phyloP scores from a whole-genome alignment of 2,113 vertebrate species.

The Oostethus manadensis region DNA sequence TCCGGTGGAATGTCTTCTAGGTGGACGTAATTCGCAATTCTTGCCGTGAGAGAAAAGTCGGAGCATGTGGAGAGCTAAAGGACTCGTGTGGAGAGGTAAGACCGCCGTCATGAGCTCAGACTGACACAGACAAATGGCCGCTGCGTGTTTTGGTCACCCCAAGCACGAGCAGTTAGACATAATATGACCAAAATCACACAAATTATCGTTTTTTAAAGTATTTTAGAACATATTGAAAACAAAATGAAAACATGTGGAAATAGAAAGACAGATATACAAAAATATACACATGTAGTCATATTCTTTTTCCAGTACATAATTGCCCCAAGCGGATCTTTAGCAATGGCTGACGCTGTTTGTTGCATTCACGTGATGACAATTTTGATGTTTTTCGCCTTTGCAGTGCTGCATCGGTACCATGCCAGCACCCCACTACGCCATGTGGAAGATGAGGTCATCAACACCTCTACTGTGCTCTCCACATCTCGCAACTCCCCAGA shows the following conservation, averaged over 20 bases:
- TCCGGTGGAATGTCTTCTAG: background rate
- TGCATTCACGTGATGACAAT: background rate
- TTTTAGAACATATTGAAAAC: too few relatives aligned
- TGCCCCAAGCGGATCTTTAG: background rate
- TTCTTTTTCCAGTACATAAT: background rate
- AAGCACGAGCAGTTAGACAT: background rate
- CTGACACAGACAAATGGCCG: background rate
- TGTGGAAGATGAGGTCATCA: conserved; percentile 74
- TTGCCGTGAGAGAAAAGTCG: background rate
- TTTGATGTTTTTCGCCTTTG: background rate
- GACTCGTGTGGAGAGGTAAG: conserved; percentile 70
- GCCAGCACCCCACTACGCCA: conserved; percentile 59
- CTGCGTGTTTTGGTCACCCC: background rate
- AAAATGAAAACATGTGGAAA: too few relatives aligned
- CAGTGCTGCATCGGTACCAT: conserved; percentile 68
- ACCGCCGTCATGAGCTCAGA: background rate
- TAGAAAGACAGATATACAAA: too few relatives aligned
- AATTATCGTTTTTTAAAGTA: too few relatives aligned
- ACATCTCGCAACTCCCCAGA: conserved; percentile 51
- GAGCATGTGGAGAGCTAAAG: conserved; percentile 71
- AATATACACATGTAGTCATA: too few relatives aligned
- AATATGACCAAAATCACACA: too few relatives aligned
- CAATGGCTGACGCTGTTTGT: background rate
- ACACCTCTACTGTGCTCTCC: conserved; percentile 60
- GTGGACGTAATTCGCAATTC: background rate